These are phyloP conservation scores for Erythrocebus patas DNA, from an alignment of 2,113 vertebrate genomes.

Conservation along the genomic window DNA sequence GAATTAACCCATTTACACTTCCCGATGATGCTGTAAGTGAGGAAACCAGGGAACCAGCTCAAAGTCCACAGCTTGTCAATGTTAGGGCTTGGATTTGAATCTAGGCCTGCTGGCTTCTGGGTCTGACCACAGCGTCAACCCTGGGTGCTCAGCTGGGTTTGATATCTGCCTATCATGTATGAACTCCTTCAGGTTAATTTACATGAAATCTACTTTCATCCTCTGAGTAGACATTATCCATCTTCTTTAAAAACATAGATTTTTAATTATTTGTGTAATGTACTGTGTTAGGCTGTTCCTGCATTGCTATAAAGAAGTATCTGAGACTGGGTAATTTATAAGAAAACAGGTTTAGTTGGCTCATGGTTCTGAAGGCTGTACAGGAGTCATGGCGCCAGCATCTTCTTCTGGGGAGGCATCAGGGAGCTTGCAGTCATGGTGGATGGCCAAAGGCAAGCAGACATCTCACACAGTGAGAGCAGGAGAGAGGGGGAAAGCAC, in stretches of 20 bases:
- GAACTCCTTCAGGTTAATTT: background rate
- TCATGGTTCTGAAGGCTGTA: no score
- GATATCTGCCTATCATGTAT: background rate
- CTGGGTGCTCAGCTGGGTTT: background rate
- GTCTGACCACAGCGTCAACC: background rate
- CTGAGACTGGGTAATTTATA: no score
- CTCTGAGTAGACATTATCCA: background rate
- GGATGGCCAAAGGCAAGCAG: no score
- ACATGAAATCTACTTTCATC: background rate
- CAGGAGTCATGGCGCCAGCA: no score
- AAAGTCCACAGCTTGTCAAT: background rate
- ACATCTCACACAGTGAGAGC: no score
- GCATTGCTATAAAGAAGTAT: no score
- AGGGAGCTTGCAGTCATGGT: no score
- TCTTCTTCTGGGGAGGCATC: no score
- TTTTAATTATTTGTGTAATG: constrained; percentile 10
- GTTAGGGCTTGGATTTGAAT: background rate
- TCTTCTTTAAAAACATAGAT: background rate
- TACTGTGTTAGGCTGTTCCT: no score
- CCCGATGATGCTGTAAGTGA: background rate
- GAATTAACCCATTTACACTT: background rate
- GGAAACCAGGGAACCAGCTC: background rate
- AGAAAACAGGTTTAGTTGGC: no score
- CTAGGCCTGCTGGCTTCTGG: background rate
- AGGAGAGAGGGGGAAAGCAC: no score